Evolutionary conservation across 2,797 vertebrate species (phyloP).

Genomic region (Enteromius fasciolatus): DNA sequence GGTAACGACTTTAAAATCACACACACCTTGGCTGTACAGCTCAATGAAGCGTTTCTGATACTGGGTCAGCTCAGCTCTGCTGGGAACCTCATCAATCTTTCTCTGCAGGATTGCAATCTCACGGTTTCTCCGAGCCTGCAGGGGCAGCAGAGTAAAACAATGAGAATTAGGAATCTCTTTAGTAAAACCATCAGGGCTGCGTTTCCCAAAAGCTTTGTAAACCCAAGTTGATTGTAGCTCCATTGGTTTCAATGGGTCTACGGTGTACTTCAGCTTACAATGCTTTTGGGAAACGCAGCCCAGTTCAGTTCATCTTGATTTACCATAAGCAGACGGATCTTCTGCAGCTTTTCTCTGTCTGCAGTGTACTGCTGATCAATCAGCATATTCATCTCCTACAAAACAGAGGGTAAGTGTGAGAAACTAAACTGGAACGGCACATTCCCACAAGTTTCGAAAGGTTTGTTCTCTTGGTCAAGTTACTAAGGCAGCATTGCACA

Average conservation of each 20-base stretch:
- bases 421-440: background rate
- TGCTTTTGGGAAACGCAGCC: too few species aligned
- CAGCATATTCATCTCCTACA: slow-evolving; percentile 84
- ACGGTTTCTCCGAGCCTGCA: slow-evolving; percentile 93
- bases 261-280: too few species aligned
- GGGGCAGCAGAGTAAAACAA: slow-evolving; percentile 21
- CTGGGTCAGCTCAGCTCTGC: slow-evolving; percentile 94
- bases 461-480: background rate
- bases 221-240: too few species aligned
- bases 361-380: slow-evolving; percentile 87
- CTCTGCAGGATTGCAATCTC: slow-evolving; percentile 96
- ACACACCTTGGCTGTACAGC: slow-evolving; percentile 94
- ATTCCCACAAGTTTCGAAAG: too few species aligned
- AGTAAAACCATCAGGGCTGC: background rate
- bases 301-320: slow-evolving; percentile 43
- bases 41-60: slow-evolving; percentile 99
- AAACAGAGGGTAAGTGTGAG: background rate
- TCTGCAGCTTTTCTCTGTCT: slow-evolving; percentile 92
- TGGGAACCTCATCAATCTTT: slow-evolving; percentile 97
- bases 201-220: too few species aligned
- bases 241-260: too few species aligned
- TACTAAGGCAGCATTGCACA: background rate
- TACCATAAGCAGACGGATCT: slow-evolving; percentile 94
- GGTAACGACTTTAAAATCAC: slow-evolving; percentile 45
- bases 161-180: background rate